Conservation (phyloP, 1,140 invertebrate genomes). For the Mycetomoellerius zeteki region DNA sequence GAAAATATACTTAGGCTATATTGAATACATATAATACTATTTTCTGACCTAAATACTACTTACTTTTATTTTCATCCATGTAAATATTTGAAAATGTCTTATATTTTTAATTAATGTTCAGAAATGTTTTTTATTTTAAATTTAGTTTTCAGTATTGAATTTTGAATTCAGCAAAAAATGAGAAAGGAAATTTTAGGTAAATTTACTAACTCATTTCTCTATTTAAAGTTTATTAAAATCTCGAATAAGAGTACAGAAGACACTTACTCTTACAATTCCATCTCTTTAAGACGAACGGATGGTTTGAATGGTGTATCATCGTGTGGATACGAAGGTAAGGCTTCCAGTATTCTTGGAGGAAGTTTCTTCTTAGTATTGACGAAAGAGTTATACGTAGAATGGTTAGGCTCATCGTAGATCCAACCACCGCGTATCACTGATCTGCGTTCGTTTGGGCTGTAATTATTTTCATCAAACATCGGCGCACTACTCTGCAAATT, state of each 20-base stretch:
- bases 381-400: conserved; percentile 18
- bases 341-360: conserved; percentile 82
- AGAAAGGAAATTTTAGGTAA: no score
- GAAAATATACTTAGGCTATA: no score
- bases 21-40: no score
- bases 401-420: conserved; percentile 57
- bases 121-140: no score
- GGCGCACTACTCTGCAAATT: conserved; percentile 81
- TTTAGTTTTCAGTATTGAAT: no score
- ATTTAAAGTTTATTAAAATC: background rate
- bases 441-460: conserved; percentile 48
- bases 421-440: conserved; percentile 17
- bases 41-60: no score
- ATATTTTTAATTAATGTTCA: no score
- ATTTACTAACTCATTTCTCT: no score
- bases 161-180: no score
- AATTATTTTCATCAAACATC: conserved; percentile 47
- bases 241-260: background rate
- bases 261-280: conserved; percentile 9
- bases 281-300: background rate
- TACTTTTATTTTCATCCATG: no score
- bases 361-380: conserved; percentile 55
- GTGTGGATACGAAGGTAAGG: conserved; percentile 80
- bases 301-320: conserved; percentile 27
- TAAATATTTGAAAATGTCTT: no score